Conservation (phyloP, 1,140 invertebrate genomes). For the Phthorimaea operculella region DNA sequence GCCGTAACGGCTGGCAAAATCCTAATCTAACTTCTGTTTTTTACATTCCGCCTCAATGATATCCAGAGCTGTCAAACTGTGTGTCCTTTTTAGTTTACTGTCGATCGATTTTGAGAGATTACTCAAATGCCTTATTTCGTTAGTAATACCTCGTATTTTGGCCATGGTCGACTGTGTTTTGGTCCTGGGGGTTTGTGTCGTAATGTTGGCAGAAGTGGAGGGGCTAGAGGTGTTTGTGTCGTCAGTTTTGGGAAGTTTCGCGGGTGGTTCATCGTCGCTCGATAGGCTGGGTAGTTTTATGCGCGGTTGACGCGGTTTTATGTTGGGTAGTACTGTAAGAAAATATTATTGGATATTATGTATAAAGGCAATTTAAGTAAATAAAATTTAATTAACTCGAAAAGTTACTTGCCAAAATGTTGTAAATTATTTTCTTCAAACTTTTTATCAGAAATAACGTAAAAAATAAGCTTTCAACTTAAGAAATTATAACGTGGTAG, state of each 20-base stretch:
- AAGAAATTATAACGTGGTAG: too few relatives aligned
- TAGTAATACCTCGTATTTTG: constrained; percentile 42
- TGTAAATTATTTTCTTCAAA: too few relatives aligned
- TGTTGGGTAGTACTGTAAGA: constrained; percentile 50
- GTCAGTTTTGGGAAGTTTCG: constrained; percentile 13
- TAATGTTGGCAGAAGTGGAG: constrained; percentile 19
- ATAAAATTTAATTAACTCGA: too few relatives aligned
- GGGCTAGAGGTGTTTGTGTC: constrained; percentile 13
- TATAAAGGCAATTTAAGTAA: too few relatives aligned
- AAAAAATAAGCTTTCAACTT: too few relatives aligned
- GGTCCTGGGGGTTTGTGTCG: constrained; percentile 16
- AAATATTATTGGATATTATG: constrained; percentile 3
- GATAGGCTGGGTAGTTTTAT: constrained; percentile 51
- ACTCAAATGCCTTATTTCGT: constrained; percentile 37
- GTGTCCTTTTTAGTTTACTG: constrained; percentile 27
- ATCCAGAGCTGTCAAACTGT: constrained; percentile 11
- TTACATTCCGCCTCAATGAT: constrained; percentile 27
- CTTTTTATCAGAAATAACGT: too few relatives aligned
- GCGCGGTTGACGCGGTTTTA: constrained; percentile 45
- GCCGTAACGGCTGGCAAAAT: too few relatives aligned
- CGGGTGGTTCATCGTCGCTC: constrained; percentile 27
- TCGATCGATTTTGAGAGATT: constrained; percentile 33
- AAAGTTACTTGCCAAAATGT: neutral
- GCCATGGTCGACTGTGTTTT: constrained; percentile 27
- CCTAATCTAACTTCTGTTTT: constrained; percentile 37